phyloP scores from a whole-genome alignment of 2,113 vertebrate species.

The Ageneiosus marmoratus region DNA sequence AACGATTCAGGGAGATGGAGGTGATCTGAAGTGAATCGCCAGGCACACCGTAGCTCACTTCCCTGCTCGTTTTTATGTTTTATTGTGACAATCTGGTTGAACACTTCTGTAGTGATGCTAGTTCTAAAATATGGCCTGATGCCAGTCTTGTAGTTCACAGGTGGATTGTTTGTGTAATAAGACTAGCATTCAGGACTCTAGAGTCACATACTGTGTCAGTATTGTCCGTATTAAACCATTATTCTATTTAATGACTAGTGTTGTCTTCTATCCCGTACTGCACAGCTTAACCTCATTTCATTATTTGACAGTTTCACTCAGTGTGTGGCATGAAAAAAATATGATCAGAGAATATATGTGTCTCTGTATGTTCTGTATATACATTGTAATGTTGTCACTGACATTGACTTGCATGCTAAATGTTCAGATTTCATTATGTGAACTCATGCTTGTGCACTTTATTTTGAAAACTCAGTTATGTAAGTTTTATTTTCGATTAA shows the following conservation, averaged over 20 bases:
- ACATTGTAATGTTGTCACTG: conserved; percentile 36
- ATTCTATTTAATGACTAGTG: conserved; percentile 35
- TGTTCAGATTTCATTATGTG: conserved; percentile 32
- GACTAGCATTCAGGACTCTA: conserved; percentile 28
- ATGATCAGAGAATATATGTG: conserved; percentile 21
- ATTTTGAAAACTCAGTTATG: conserved; percentile 14
- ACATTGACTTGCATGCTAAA: conserved; percentile 45
- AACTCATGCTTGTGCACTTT: conserved; percentile 35
- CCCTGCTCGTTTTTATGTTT: conserved; percentile 38
- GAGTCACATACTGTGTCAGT: conserved; percentile 35
- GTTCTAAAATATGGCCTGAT: conserved; percentile 28
- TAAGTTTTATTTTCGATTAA: neutral
- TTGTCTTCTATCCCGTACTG: conserved; percentile 41
- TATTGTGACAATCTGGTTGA: conserved; percentile 49
- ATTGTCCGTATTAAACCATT: conserved; percentile 29
- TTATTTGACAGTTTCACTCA: conserved; percentile 27
- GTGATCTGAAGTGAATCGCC: conserved; percentile 85
- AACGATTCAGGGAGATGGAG: conserved; percentile 88
- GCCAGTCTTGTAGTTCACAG: conserved; percentile 27
- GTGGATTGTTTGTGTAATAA: neutral
- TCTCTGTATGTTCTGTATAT: conserved; percentile 21
- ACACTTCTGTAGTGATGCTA: conserved; percentile 39
- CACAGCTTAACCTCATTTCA: conserved; percentile 9
- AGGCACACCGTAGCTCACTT: conserved; percentile 9
- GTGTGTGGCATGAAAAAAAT: conserved; percentile 48